phyloP scores from a whole-genome alignment of 2,113 vertebrate genomes.

The Erpornis zantholeuca region DNA sequence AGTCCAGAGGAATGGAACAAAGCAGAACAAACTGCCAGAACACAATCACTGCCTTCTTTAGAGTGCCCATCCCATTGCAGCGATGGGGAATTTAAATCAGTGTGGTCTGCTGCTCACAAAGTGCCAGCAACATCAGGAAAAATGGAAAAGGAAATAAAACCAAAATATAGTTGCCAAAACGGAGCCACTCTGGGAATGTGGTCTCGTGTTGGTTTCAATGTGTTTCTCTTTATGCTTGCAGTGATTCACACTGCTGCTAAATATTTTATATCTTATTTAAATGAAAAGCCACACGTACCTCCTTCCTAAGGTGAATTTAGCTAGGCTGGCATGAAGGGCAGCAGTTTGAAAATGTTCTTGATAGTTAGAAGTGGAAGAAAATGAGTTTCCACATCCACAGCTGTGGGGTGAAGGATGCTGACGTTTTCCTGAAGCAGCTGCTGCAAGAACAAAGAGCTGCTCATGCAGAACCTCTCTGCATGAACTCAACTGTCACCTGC shows the following conservation, averaged over 20 bases:
- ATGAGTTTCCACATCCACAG: not conserved
- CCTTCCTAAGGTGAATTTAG: not conserved
- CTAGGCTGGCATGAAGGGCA: not conserved
- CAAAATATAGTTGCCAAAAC: not conserved
- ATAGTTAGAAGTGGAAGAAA: not conserved
- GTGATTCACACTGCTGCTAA: not conserved
- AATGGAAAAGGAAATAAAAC: not conserved
- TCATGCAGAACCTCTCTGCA: accelerated
- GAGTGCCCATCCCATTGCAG: not conserved
- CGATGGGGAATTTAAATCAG: not conserved
- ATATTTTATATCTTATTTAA: not conserved
- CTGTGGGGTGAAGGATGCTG: not conserved
- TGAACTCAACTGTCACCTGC: not conserved
- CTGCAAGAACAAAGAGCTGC: not conserved
- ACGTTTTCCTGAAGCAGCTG: not conserved
- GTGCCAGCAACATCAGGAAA: not conserved
- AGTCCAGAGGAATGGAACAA: not conserved
- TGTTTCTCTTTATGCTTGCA: not conserved
- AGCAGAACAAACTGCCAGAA: not conserved
- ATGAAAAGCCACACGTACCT: accelerated
- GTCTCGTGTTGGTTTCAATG: not conserved
- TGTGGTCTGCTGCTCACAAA: accelerated
- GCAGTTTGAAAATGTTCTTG: not conserved
- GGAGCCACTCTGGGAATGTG: not conserved
- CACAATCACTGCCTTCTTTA: not conserved